These are phyloP conservation scores for Chrysopa pallens DNA, from an alignment of 1,140 invertebrate genomes.

Conservation along the genomic window DNA sequence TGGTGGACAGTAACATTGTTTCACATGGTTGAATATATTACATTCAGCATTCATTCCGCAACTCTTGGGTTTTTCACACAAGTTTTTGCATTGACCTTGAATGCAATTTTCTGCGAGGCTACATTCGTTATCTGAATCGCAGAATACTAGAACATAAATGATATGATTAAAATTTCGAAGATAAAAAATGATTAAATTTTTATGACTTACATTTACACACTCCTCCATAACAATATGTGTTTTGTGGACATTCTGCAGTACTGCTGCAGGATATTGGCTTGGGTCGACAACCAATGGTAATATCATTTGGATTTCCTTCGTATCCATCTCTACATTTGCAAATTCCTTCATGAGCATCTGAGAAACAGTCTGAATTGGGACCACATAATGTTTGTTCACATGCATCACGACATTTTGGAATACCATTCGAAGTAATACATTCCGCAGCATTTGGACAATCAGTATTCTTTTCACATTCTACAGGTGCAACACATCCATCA, in stretches of 20 bases:
- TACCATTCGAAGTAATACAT: conserved; percentile 45
- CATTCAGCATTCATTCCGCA: conserved; percentile 86
- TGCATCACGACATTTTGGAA: conserved; percentile 57
- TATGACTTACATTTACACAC: conserved; percentile 53
- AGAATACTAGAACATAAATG: conserved; percentile 40
- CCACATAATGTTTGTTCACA: conserved; percentile 61
- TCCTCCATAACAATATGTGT: conserved; percentile 65
- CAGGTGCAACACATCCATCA: conserved; percentile 55
- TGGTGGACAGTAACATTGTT: conserved; percentile 62
- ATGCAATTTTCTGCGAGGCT: conserved; percentile 56
- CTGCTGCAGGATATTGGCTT: conserved; percentile 48
- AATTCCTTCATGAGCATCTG: conserved; percentile 46
- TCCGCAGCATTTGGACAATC: conserved; percentile 62
- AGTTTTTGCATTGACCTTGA: conserved; percentile 65
- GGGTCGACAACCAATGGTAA: conserved; percentile 54
- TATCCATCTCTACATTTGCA: conserved; percentile 65
- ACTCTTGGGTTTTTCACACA: conserved; percentile 53
- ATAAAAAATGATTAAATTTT: conserved; percentile 1
- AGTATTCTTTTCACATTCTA: conserved; percentile 54
- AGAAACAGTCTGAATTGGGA: conserved; percentile 62
- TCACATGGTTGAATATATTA: conserved; percentile 50
- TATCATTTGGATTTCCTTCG: conserved; percentile 50
- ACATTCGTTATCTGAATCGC: conserved; percentile 65
- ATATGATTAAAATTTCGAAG: conserved; percentile 3
- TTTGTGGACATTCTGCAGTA: conserved; percentile 51